A percentile compares a stretch with the other conserved stretches of the same genome.
phyloP scores from a whole-genome alignment of 2,888 invertebrate species.

The Drosophila picticornis region DNA sequence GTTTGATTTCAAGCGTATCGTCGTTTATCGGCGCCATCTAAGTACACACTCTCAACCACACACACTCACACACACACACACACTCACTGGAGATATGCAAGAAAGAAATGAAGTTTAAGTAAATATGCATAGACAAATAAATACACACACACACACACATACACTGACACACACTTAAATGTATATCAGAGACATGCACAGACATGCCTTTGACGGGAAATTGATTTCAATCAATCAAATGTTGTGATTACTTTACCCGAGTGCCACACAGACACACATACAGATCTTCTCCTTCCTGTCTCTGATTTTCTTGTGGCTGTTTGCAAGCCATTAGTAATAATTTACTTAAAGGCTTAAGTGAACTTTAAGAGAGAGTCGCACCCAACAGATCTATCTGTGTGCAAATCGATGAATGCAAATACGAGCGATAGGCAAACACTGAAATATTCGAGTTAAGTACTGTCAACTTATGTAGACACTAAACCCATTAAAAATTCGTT shows the following conservation, averaged over 20 bases:
- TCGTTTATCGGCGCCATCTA: slow-evolving; percentile 56
- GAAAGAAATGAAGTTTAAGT: slow-evolving; percentile 62
- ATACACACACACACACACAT: slow-evolving; percentile 28
- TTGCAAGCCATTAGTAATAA: slow-evolving; percentile 74
- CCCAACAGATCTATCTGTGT: slow-evolving; percentile 31
- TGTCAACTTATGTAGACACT: slow-evolving; percentile 6
- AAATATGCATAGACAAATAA: slow-evolving; percentile 70
- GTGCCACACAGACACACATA: slow-evolving; percentile 40
- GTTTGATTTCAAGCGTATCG: slow-evolving; percentile 69
- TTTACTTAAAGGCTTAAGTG: slow-evolving; percentile 74
- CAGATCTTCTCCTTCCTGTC: slow-evolving; percentile 24
- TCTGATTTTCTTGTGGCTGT: slow-evolving; percentile 44
- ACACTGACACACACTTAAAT: slow-evolving; percentile 4
- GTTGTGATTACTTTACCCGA: slow-evolving; percentile 80
- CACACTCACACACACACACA: slow-evolving; percentile 25
- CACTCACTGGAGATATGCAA: slow-evolving; percentile 6
- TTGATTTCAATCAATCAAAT: slow-evolving; percentile 85
- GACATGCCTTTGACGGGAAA: slow-evolving; percentile 81
- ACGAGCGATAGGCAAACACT: slow-evolving; percentile 17
- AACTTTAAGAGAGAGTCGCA: slow-evolving; percentile 57
- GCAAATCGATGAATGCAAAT: background rate
- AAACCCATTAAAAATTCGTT: background rate
- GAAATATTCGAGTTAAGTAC: slow-evolving; percentile 15
- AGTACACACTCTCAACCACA: slow-evolving; percentile 23
- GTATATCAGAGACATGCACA: slow-evolving; percentile 7